These are phyloP conservation scores for Tipula lateralis DNA, from an alignment of 2,888 invertebrate genomes.

Conservation along the genomic window DNA sequence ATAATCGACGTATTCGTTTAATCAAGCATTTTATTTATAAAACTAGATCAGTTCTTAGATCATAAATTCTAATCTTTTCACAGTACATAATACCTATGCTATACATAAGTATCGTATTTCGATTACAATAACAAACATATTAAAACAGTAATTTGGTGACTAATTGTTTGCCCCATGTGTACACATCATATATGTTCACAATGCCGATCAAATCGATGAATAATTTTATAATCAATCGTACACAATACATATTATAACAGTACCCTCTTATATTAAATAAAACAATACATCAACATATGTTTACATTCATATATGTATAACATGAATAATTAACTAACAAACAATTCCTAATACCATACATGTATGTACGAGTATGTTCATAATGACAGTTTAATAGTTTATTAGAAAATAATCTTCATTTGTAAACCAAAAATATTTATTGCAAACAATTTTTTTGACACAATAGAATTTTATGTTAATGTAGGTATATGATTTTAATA, in stretches of 20 bases:
- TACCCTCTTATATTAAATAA: background rate
- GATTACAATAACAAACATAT: no score
- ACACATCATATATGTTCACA: background rate
- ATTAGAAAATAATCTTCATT: background rate
- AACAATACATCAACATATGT: background rate
- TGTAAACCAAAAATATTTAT: background rate
- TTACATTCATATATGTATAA: background rate
- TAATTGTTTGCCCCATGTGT: background rate
- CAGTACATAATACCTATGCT: no score
- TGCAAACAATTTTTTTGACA: background rate
- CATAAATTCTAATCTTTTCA: no score
- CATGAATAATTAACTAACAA: background rate
- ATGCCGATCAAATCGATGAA: background rate
- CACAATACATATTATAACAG: background rate
- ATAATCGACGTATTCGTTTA: no score
- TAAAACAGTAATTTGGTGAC: no score
- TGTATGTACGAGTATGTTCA: no score
- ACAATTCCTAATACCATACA: background rate
- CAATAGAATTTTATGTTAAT: conserved; percentile 3
- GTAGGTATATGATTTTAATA: background rate
- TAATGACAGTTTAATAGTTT: conserved; percentile 2
- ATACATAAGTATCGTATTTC: no score
- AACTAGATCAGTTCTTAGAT: no score
- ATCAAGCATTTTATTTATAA: no score
- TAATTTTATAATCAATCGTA: background rate